Evolutionary conservation across 2,113 vertebrate species (phyloP), one percentile per base, ranked within the genome.

Genomic region (Glaucomys volans): DNA sequence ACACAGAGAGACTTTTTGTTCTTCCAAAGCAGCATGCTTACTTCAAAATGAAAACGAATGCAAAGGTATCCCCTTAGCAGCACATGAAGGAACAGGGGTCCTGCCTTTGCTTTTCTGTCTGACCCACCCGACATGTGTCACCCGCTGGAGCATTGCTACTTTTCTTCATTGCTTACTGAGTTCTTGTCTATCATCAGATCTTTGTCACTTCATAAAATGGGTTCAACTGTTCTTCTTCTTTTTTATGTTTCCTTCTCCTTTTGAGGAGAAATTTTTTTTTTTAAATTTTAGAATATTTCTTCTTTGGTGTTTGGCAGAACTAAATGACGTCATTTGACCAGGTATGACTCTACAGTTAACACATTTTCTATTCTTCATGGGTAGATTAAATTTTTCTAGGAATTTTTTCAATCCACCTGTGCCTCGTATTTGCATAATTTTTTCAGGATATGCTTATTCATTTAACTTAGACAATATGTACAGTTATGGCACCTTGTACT

Each of bases 11-110:
- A 84, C 13, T 14, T 85, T 84, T 72, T 66, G 62, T 76, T 66
- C 44, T 83, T 84, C 16, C 0, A 57, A 42, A 94, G 20, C 35
- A 67, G 4, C 5, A 44, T 66, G 26, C 18, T 87, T 76, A 81
- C 18, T 54, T 94, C 52, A 59, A 95, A 86, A 54, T 14, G 64
- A 85, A 81, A 94, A 24, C 14, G 82, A 88, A 91, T 59, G 42
- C 35, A 66, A 83, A 92, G 35, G 80, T 22, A 59, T n/a, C n/a
- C 28, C 42, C 5, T 79, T 67, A 62, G 35, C 1, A 52, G 26
- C 14, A 81, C 52, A 90, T 26, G 64, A n/a, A n/a, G 0, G 42
- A 42, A 75, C 50, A n/a, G 5, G 47, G 7, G 5, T 5, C 5
- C 2, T 40, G 71, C 28, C 52, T 64, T 24, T 72, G 10, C 11